Percentiles rank a stretch among this genome's conserved stretches.
These are phyloP conservation scores for Cotesia glomerata DNA, from an alignment of 1,140 invertebrate species.

Conservation along the genomic window DNA sequence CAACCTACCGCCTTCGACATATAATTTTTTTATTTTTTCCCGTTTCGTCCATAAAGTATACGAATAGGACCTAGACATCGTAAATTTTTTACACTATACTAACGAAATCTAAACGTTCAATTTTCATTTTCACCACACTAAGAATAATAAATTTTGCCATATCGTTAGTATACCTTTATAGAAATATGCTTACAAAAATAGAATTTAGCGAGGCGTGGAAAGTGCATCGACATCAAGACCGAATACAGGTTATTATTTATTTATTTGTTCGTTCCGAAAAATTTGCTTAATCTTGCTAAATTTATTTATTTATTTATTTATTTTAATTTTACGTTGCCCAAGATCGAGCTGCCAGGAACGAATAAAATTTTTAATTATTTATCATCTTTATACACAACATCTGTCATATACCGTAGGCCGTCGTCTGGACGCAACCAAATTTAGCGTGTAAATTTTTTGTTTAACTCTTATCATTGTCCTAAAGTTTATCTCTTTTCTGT, in stretches of 20 bases:
- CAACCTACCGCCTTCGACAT: constrained; percentile 64
- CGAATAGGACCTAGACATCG: constrained; percentile 65
- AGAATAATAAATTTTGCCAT: constrained; percentile 65
- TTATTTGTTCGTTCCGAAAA: constrained; percentile 37
- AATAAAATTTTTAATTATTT: constrained; percentile 39
- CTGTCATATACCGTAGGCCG: constrained; percentile 45
- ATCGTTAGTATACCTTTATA: constrained; percentile 66
- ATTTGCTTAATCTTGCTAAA: constrained; percentile 32
- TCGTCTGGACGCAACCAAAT: constrained; percentile 53
- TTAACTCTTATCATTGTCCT: constrained; percentile 31
- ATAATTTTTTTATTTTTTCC: constrained; percentile 55
- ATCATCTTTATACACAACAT: constrained; percentile 38
- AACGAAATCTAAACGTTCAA: constrained; percentile 66
- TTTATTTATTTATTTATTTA: constrained; percentile 28
- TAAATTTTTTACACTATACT: constrained; percentile 66
- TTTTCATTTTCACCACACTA: constrained; percentile 63
- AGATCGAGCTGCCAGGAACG: constrained; percentile 41
- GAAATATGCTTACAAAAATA: constrained; percentile 67
- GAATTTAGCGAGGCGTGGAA: constrained; percentile 62
- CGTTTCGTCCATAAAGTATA: constrained; percentile 53
- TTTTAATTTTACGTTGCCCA: constrained; percentile 31
- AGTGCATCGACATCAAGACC: constrained; percentile 53
- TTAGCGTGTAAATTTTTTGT: constrained; percentile 52
- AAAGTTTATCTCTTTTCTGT: constrained; percentile 34
- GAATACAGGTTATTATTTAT: constrained; percentile 39